These are phyloP conservation scores for Philotrypesis tridentata DNA, from an alignment of 1,140 invertebrate species.

Conservation along the genomic window DNA sequence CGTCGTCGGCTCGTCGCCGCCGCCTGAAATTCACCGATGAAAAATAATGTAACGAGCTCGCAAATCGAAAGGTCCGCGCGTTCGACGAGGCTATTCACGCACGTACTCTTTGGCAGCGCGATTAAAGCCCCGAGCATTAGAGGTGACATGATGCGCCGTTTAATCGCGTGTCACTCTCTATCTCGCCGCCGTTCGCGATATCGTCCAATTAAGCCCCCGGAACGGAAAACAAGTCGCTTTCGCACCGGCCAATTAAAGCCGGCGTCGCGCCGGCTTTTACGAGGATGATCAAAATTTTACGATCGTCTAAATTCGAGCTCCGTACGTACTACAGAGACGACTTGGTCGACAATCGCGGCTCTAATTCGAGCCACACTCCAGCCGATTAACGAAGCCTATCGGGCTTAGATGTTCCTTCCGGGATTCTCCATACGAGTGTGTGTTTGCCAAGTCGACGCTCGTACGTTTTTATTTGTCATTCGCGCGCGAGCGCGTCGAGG, in stretches of 20 bases:
- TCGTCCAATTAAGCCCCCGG: constrained; percentile 2
- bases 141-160: neutral
- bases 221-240: neutral
- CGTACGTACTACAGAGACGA: neutral
- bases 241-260: neutral
- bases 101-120: too few relatives aligned
- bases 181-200: neutral
- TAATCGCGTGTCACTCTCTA: neutral
- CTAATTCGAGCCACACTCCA: neutral
- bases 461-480: constrained; percentile 27
- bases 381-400: neutral
- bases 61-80: neutral
- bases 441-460: neutral
- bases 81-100: too few relatives aligned
- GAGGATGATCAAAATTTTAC: neutral
- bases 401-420: constrained; percentile 1
- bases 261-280: neutral
- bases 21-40: neutral
- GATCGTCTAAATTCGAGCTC: neutral
- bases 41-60: neutral
- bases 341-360: neutral
- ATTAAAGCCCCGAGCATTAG: neutral
- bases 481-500: too few relatives aligned
- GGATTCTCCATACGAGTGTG: neutral
- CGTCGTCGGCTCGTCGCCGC: too few relatives aligned